Percentiles rank a stretch among this genome's conserved stretches.
Conservation (phyloP, 2,888 invertebrate species). For the Nineta flava region DNA sequence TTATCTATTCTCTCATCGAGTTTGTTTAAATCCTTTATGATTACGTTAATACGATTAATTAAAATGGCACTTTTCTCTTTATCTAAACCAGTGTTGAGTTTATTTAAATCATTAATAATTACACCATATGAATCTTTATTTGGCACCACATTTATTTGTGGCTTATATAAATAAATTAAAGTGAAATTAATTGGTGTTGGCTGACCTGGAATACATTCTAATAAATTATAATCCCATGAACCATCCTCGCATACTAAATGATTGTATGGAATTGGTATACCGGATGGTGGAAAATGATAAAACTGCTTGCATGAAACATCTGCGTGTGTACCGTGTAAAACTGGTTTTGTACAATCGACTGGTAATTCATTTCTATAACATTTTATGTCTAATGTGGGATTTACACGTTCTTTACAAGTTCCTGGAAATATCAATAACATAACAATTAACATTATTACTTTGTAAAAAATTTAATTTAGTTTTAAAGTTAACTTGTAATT, state of each 20-base stretch:
- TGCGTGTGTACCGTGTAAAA: neutral
- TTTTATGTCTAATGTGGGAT: neutral
- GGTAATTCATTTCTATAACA: neutral
- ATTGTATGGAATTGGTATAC: neutral
- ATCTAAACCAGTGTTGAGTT: no score
- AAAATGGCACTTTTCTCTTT: no score
- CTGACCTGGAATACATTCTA: conserved; percentile 9
- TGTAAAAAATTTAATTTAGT: no score
- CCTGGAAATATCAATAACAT: neutral
- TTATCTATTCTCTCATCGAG: no score
- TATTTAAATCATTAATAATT: no score
- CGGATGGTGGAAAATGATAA: neutral
- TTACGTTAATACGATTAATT: no score
- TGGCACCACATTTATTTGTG: no score
- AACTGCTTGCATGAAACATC: neutral
- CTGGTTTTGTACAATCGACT: neutral
- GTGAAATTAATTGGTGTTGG: neutral
- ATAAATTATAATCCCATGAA: conserved; percentile 7
- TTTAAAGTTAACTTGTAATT: no score
- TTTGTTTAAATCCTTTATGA: no score
- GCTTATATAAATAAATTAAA: no score
- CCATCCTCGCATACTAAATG: conserved; percentile 6
- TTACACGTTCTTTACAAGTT: neutral
- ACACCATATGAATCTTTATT: no score
- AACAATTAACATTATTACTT: no score